These are phyloP conservation scores for Pygmarrhopalites habei DNA, from an alignment of 1,140 invertebrate species.

Conservation along the genomic window DNA sequence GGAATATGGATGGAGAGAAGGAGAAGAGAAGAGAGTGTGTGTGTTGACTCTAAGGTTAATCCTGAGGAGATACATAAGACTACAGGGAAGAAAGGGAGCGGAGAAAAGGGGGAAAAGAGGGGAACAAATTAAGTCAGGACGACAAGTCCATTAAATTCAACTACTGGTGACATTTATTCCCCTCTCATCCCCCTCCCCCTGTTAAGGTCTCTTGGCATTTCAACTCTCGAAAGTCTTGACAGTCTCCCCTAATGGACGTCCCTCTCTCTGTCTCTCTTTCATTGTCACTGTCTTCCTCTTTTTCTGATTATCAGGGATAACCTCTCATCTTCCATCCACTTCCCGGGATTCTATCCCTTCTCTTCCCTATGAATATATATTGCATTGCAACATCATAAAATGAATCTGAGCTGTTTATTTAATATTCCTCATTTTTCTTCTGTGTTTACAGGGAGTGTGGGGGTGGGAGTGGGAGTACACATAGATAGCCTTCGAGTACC, in stretches of 20 bases:
- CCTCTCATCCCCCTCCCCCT: too few species aligned
- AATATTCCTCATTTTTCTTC: too few species aligned
- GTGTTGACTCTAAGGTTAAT: too few species aligned
- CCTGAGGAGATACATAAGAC: too few species aligned
- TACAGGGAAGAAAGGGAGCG: background rate
- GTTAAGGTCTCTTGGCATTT: too few species aligned
- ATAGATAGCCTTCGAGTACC: constrained; percentile 63
- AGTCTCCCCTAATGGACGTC: background rate
- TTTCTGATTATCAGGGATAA: constrained; percentile 11
- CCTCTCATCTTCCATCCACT: background rate
- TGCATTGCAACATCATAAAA: too few species aligned
- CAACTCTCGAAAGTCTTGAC: too few species aligned
- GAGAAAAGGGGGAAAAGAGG: background rate
- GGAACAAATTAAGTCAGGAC: constrained; percentile 10
- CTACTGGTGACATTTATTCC: constrained; percentile 12
- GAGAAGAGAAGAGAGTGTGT: too few species aligned
- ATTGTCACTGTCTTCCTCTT: background rate
- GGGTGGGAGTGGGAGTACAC: constrained; percentile 43
- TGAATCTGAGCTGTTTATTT: too few species aligned
- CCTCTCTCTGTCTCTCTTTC: background rate
- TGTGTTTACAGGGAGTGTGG: too few species aligned
- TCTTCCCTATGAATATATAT: background rate
- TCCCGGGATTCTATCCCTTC: background rate
- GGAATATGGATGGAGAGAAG: background rate
- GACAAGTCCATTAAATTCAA: constrained; percentile 16